Conservation (phyloP, 1,140 invertebrate genomes). For the Halesus radiatus region DNA sequence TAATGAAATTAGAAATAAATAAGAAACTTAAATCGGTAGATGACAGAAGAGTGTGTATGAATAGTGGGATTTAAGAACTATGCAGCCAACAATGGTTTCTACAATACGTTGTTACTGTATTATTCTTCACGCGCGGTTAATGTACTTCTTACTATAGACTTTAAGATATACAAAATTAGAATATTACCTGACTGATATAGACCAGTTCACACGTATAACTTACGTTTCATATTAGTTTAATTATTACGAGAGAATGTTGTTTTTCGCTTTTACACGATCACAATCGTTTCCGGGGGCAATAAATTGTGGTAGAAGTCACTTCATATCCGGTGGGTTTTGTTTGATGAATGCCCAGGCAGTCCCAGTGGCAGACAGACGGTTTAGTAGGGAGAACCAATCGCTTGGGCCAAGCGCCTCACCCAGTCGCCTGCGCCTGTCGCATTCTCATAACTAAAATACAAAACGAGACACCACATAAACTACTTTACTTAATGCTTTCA, state of each 20-base stretch:
- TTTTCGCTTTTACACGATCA: constrained; percentile 42
- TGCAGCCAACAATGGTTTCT: no score
- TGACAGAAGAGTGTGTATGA: no score
- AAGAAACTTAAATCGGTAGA: no score
- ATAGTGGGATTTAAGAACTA: no score
- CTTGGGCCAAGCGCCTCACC: background rate
- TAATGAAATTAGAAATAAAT: no score
- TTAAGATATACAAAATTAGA: no score
- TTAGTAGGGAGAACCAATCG: constrained; percentile 6
- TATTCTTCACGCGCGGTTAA: no score
- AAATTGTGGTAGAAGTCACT: constrained; percentile 39
- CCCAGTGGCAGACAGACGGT: background rate
- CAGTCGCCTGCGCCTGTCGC: no score
- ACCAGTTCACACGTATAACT: constrained; percentile 20
- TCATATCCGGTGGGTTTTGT: constrained; percentile 38
- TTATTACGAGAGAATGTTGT: constrained; percentile 41
- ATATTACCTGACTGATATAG: no score
- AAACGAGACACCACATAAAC: no score
- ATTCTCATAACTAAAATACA: background rate
- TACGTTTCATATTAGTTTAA: constrained; percentile 33
- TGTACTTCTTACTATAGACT: no score
- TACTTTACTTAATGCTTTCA: background rate
- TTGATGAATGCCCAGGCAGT: constrained; percentile 25
- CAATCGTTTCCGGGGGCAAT: constrained; percentile 40
- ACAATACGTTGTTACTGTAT: no score